phyloP scores from a whole-genome alignment of 1,140 invertebrate genomes.

The Meloidogyne hapla region DNA sequence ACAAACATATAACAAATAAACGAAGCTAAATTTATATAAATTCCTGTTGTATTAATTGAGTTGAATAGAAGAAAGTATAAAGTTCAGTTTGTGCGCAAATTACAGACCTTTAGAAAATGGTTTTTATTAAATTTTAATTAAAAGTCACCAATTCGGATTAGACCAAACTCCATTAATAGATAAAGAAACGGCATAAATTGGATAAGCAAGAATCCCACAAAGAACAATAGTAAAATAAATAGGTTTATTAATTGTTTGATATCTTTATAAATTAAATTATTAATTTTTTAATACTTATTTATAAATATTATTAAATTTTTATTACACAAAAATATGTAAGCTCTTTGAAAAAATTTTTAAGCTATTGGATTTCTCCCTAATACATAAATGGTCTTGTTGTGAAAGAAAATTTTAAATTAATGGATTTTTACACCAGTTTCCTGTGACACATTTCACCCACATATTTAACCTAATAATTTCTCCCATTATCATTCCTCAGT shows the following conservation, averaged over 20 bases:
- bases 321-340: too few species aligned
- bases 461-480: too few species aligned
- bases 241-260: not conserved
- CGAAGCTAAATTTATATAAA: not conserved
- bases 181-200: not conserved
- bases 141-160: not conserved
- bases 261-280: not conserved
- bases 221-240: not conserved
- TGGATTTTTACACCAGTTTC: too few species aligned
- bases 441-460: too few species aligned
- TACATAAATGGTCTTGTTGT: too few species aligned
- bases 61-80: not conserved
- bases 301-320: too few species aligned
- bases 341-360: too few species aligned
- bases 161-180: not conserved
- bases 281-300: too few species aligned
- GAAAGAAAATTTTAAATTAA: too few species aligned
- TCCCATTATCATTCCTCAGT: too few species aligned
- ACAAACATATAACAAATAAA: constrained; percentile 1
- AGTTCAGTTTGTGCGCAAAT: not conserved
- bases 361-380: too few species aligned
- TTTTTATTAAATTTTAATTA: not conserved
- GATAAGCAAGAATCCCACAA: not conserved
- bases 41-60: not conserved
- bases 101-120: not conserved